phyloP scores from a whole-genome alignment of 2,113 vertebrate genomes.

The Laterallus jamaicensis region DNA sequence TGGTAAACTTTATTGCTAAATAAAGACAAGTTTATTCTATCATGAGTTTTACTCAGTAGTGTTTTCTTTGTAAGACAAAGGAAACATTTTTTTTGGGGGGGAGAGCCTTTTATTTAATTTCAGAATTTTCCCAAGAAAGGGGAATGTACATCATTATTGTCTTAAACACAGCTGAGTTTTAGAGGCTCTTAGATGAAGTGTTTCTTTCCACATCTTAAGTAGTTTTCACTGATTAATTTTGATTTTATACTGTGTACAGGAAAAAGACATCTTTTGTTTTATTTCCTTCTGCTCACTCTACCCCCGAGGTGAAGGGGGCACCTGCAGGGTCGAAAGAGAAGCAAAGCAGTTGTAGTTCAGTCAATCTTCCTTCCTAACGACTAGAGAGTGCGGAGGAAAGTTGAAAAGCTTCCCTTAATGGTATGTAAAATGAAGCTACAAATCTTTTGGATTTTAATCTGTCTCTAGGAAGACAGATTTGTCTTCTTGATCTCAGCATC shows the following conservation, averaged over 20 bases:
- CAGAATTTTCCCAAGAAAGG: background rate
- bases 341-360: background rate
- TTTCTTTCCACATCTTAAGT: background rate
- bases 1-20: background rate
- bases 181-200: background rate
- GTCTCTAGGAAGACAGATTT: background rate
- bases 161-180: background rate
- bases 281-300: background rate
- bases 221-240: background rate
- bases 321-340: background rate
- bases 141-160: background rate
- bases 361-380: background rate
- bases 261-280: background rate
- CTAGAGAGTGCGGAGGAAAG: background rate
- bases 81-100: fast-evolving
- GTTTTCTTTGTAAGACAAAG: background rate
- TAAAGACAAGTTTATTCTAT: background rate
- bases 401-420: background rate
- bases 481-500: background rate
- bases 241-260: background rate
- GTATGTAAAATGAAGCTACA: background rate
- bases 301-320: fast-evolving
- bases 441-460: background rate
- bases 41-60: background rate
- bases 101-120: background rate